These are phyloP conservation scores for Drosophila algonquin DNA, from an alignment of 2,888 invertebrate genomes.

Conservation along the genomic window DNA sequence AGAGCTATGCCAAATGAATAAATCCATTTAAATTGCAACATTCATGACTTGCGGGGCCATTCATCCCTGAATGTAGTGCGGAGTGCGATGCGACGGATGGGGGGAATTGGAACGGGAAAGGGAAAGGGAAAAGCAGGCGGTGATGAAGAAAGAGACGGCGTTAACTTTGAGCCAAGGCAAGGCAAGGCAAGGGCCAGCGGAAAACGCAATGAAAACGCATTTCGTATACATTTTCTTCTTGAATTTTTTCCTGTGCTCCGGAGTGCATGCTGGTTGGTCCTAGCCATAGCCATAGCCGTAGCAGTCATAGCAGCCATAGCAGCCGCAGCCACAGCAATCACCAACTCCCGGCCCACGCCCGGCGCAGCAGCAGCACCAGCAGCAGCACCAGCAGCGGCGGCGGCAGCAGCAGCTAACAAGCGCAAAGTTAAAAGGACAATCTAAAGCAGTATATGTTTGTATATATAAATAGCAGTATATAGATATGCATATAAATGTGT, in stretches of 20 bases:
- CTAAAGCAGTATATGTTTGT: constrained; percentile 40
- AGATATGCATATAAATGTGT: constrained; percentile 22
- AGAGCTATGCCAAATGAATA: constrained; percentile 70
- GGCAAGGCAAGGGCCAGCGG: constrained; percentile 33
- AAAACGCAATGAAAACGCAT: constrained; percentile 56
- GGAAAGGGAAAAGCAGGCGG: background rate
- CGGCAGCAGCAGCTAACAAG: constrained; percentile 54
- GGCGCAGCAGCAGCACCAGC: constrained; percentile 26
- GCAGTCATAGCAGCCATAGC: background rate
- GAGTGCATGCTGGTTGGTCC: constrained; percentile 26
- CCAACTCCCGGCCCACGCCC: constrained; percentile 1
- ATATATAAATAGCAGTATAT: constrained; percentile 7
- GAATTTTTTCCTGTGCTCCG: constrained; percentile 7
- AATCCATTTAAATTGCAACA: constrained; percentile 81
- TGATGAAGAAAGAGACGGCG: constrained; percentile 16
- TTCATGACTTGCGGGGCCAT: constrained; percentile 78
- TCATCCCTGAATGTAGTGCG: constrained; percentile 58
- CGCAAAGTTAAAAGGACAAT: constrained; percentile 76
- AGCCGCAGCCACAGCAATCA: constrained; percentile 26
- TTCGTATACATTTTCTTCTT: constrained; percentile 55
- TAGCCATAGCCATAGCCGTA: constrained; percentile 7
- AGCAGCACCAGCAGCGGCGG: constrained; percentile 19
- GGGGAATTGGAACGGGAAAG: constrained; percentile 6
- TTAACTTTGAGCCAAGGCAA: constrained; percentile 28
- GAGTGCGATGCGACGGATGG: constrained; percentile 11